phyloP scores from a whole-genome alignment of 2,888 invertebrate species.

The Pachycephus smyrnensis region DNA sequence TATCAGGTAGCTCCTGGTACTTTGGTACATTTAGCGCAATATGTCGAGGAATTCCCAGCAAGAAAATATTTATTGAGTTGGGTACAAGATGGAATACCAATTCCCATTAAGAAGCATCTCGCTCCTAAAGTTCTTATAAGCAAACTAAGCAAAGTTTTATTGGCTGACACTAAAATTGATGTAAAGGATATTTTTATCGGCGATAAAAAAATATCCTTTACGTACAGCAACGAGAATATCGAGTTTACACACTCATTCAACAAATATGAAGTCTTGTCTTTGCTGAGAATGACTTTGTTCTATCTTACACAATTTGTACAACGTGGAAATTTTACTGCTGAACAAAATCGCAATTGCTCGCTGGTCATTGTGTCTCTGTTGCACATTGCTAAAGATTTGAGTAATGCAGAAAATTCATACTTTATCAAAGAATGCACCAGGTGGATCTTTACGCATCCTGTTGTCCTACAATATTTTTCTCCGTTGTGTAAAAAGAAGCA shows the following conservation, averaged over 20 bases:
- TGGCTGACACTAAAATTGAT: conserved; percentile 60
- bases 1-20: conserved; percentile 71
- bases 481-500: conserved; percentile 52
- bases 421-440: conserved; percentile 48
- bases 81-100: conserved; percentile 61
- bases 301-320: conserved; percentile 54
- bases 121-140: conserved; percentile 60
- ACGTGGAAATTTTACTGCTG: conserved; percentile 36
- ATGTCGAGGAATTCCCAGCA: conserved; percentile 64
- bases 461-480: conserved; percentile 63
- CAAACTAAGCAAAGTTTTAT: conserved; percentile 67
- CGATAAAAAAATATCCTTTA: conserved; percentile 31
- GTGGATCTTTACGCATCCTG: conserved; percentile 64
- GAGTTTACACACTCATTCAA: conserved; percentile 31
- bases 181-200: conserved; percentile 61
- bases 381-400: conserved; percentile 38
- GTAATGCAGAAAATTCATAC: conserved; percentile 24
- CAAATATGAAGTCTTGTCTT: conserved; percentile 21
- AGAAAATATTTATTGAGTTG: conserved; percentile 70
- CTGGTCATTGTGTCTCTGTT: conserved; percentile 46
- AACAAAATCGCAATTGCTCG: conserved; percentile 42
- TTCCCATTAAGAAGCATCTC: conserved; percentile 60
- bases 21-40: conserved; percentile 69
- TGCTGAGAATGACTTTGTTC: conserved; percentile 52
- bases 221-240: conserved; percentile 34